These are phyloP conservation scores for Melanostoma scalare DNA, from an alignment of 2,888 invertebrate species.

Conservation along the genomic window DNA sequence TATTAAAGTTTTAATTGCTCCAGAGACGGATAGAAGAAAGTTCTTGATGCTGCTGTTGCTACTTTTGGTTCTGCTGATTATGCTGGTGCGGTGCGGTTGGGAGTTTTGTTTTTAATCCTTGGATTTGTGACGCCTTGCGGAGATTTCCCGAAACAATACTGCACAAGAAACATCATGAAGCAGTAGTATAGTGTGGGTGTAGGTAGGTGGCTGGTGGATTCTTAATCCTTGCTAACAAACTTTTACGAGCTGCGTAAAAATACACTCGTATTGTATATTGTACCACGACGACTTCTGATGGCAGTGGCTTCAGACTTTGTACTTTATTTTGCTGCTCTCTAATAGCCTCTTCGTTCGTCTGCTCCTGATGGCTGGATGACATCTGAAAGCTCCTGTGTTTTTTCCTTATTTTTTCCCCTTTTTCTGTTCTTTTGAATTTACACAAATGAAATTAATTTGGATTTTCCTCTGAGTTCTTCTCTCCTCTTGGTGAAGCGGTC, in stretches of 20 bases:
- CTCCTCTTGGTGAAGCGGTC: neutral
- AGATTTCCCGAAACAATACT: slow-evolving; percentile 42
- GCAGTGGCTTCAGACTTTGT: slow-evolving; percentile 23
- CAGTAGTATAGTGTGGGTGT: neutral
- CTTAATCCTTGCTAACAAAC: slow-evolving; percentile 58
- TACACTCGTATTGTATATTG: slow-evolving; percentile 13
- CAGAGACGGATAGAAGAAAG: slow-evolving; percentile 40
- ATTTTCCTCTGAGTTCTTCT: slow-evolving; percentile 40
- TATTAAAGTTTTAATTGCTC: slow-evolving; percentile 70
- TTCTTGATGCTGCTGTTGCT: slow-evolving; percentile 16
- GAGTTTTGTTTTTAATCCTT: slow-evolving; percentile 47
- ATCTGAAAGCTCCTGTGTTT: slow-evolving; percentile 47
- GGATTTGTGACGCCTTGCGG: slow-evolving; percentile 62
- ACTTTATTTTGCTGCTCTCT: slow-evolving; percentile 8
- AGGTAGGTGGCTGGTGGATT: neutral
- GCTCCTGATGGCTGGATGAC: slow-evolving; percentile 61
- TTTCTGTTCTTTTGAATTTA: slow-evolving; percentile 54
- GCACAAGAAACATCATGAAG: slow-evolving; percentile 14
- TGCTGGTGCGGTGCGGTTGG: slow-evolving; percentile 10
- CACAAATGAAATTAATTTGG: slow-evolving; percentile 72
- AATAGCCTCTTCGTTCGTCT: slow-evolving; percentile 20
- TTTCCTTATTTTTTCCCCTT: slow-evolving; percentile 45
- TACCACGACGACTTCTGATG: slow-evolving; percentile 20
- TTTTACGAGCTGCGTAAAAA: slow-evolving; percentile 69
- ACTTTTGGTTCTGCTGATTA: slow-evolving; percentile 9